These are phyloP conservation scores for Dolomedes plantarius DNA, from an alignment of 2,888 invertebrate genomes.

Conservation along the genomic window DNA sequence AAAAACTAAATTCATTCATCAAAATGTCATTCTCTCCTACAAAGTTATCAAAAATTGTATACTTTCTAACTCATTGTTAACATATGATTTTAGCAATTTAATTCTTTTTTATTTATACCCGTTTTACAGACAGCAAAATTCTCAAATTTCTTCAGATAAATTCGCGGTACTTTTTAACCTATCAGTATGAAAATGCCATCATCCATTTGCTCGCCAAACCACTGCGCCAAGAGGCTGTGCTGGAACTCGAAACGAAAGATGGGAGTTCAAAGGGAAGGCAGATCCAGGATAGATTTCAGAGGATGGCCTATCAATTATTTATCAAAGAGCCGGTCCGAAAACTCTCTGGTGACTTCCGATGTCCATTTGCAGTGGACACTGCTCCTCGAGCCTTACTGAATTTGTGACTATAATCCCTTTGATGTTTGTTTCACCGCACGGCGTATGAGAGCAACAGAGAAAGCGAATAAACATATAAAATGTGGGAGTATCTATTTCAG, in stretches of 20 bases:
- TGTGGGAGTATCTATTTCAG: too few species aligned
- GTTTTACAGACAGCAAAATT: too few species aligned
- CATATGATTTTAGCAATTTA: too few species aligned
- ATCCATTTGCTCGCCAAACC: conserved; percentile 40
- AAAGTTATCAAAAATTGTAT: too few species aligned
- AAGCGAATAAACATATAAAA: neutral
- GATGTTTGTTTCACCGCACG: conserved; percentile 25
- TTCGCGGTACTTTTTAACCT: too few species aligned
- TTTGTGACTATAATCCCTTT: conserved; percentile 40
- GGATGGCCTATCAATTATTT: conserved; percentile 66
- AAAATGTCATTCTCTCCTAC: too few species aligned
- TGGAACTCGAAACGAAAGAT: conserved; percentile 9
- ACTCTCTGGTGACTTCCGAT: conserved; percentile 56
- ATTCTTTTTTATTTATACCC: too few species aligned
- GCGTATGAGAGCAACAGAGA: neutral
- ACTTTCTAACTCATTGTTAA: too few species aligned
- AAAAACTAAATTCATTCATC: too few species aligned
- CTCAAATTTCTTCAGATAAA: too few species aligned
- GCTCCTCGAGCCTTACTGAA: conserved; percentile 25
- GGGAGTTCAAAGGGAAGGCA: neutral
- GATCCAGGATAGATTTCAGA: conserved; percentile 21
- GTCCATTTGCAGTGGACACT: conserved; percentile 63
- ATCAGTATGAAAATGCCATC: neutral
- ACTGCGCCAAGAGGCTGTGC: conserved; percentile 29
- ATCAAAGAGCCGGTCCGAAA: conserved; percentile 61